Evolutionary conservation across 2,888 invertebrate species (phyloP), one percentile per base, ranked within the genome.

Genomic region (Graphium colonna): DNA sequence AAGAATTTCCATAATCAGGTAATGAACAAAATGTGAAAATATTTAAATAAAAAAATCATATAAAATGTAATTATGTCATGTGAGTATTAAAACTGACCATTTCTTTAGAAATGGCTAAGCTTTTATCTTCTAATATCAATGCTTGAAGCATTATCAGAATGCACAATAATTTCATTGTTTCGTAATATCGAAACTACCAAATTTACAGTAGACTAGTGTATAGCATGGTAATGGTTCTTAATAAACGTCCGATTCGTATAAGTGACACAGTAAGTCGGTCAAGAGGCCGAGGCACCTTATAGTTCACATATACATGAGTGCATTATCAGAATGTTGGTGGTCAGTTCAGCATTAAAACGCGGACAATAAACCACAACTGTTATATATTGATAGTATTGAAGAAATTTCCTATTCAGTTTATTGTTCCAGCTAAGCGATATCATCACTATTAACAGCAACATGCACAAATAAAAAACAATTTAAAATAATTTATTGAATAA

Each of bases 201-300:
- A 51, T 28, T 28, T 26, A 16, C 46, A 13, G 9, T 47, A 16
- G 18, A 26, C 18, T 26, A 21, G 67, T 67, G 79, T 67, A 71
- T 64, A 59, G 83, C 79, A 85, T 85, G 67, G 75, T 74, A 85
- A 86, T 80, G 75, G 73, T 60, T 60, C 65, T 80, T 78, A 83
- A 83, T 79, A 64, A 71, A 65, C 65, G 68, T 63, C 61, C 68
- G 63, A 72, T 77, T 71, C 69, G 69, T 63, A 67, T 61, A 68
- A 66, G 71, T 75, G 74, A 72, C 73, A 74, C 75, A 71, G 72
- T 71, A 79, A 77, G 79, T 84, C 78, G 83, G 82, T 78, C 82
- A 82, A 71, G 75, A 73, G 74, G 69, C 65, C 73, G 73, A 73
- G 67, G 73, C 66, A 70, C 73, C 65, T 62, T 68, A 51, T 57